These are phyloP conservation scores for Diogma glabrata DNA, from an alignment of 2,888 invertebrate species.

Conservation along the genomic window DNA sequence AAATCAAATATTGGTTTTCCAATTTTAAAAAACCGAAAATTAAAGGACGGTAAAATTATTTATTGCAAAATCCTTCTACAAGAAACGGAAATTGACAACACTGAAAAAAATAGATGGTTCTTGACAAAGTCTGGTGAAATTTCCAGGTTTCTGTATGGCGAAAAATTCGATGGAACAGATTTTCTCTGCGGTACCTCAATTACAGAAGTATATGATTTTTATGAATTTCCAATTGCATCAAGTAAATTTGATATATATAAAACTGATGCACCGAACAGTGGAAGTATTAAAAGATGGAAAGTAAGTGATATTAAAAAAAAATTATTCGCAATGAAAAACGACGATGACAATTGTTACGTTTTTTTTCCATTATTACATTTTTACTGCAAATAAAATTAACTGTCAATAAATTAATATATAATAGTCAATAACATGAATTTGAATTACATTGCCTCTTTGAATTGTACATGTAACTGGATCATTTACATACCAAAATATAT, in stretches of 20 bases:
- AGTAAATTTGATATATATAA: neutral
- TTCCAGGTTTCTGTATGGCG: too few relatives aligned
- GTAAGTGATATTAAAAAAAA: neutral
- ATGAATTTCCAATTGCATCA: neutral
- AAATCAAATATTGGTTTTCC: neutral
- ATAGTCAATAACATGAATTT: too few relatives aligned
- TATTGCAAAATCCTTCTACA: neutral
- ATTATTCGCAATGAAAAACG: constrained; percentile 6
- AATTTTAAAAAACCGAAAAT: neutral
- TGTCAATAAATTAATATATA: too few relatives aligned
- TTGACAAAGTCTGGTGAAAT: too few relatives aligned
- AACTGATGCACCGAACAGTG: neutral
- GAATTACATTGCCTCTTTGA: too few relatives aligned
- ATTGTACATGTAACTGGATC: too few relatives aligned
- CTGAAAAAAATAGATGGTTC: neutral
- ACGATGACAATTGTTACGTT: constrained; percentile 3
- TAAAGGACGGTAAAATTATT: constrained; percentile 3
- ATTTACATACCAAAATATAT: too few relatives aligned
- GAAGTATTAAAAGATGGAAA: neutral
- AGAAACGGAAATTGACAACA: neutral
- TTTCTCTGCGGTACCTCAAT: neutral
- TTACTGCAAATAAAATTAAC: neutral
- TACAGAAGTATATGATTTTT: neutral
- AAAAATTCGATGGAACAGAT: too few relatives aligned
- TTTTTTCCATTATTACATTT: constrained; percentile 8